These are phyloP conservation scores for Lordiphosa collinella DNA, from an alignment of 1,140 invertebrate species.

Conservation along the genomic window DNA sequence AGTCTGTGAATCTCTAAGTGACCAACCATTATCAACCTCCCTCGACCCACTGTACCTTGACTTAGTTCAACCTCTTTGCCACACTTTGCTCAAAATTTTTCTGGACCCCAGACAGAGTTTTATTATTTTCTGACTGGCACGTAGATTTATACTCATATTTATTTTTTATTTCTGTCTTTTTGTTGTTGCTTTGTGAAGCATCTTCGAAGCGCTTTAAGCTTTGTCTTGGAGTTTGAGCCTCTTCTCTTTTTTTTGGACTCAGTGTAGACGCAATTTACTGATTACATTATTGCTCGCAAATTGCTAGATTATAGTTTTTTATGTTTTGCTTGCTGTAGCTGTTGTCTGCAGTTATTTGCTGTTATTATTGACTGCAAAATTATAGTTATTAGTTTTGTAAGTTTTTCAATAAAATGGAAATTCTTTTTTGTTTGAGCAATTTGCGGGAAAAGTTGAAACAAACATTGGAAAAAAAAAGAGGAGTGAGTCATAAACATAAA, in stretches of 20 bases:
- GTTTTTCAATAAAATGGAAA: slow-evolving; percentile 48
- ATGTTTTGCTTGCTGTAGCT: slow-evolving; percentile 1
- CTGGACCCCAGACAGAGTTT: slow-evolving; percentile 51
- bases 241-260: slow-evolving; percentile 20
- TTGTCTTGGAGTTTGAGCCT: slow-evolving; percentile 15
- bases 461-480: too few species aligned
- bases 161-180: slow-evolving; percentile 40
- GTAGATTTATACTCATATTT: slow-evolving; percentile 72
- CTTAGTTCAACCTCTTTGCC: slow-evolving; percentile 23
- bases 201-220: slow-evolving; percentile 49
- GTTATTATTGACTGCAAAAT: slow-evolving; percentile 35
- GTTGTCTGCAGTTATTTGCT: slow-evolving; percentile 23
- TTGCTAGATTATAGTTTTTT: slow-evolving; percentile 69
- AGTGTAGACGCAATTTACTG: slow-evolving; percentile 73
- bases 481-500: too few species aligned
- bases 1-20: too few species aligned
- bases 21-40: not conserved
- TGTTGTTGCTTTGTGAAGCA: slow-evolving; percentile 37
- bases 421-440: slow-evolving; percentile 19
- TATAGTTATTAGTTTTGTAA: slow-evolving; percentile 58
- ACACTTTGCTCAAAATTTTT: slow-evolving; percentile 39
- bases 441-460: slow-evolving; percentile 23
- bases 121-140: slow-evolving; percentile 73
- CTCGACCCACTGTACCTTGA: slow-evolving; percentile 34
- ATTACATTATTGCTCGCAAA: slow-evolving; percentile 74